Conservation (phyloP, 2,888 invertebrate genomes). For the Mongoloraphidia duomilia region DNA sequence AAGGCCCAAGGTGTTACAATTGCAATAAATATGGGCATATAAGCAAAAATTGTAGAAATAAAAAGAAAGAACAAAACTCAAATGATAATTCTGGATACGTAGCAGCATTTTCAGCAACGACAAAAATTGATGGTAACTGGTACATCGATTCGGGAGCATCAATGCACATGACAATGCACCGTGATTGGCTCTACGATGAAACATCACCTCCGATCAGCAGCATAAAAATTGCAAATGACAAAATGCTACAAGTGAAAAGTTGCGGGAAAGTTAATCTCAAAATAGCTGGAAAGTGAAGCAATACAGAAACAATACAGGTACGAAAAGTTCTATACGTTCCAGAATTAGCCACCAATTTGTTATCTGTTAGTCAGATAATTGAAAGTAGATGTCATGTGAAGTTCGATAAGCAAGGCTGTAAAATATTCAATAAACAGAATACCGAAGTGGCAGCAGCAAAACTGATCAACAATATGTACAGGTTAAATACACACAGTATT, state of each 20-base stretch:
- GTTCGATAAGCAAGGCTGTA: background rate
- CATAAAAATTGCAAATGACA: too few species aligned
- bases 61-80: slow-evolving; percentile 1
- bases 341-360: slow-evolving; percentile 1
- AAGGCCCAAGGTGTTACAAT: slow-evolving; percentile 5
- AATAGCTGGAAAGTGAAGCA: background rate
- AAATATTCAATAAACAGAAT: too few species aligned
- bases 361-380: background rate
- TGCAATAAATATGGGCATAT: slow-evolving; percentile 9
- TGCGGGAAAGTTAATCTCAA: background rate
- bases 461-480: background rate
- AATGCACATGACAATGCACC: slow-evolving; percentile 8
- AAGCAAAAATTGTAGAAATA: slow-evolving; percentile 3
- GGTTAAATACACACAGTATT: background rate
- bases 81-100: slow-evolving; percentile 2
- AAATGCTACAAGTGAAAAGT: too few species aligned
- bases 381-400: background rate
- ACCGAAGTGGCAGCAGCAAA: background rate
- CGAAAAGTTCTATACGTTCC: slow-evolving; percentile 9
- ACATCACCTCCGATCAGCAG: background rate
- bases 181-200: background rate
- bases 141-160: slow-evolving; percentile 13
- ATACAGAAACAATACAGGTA: background rate
- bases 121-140: slow-evolving; percentile 6
- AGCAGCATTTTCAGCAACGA: slow-evolving; percentile 2